Evolutionary conservation across 1,140 invertebrate species (phyloP).

Genomic region (Drosophila nigromelanica): DNA sequence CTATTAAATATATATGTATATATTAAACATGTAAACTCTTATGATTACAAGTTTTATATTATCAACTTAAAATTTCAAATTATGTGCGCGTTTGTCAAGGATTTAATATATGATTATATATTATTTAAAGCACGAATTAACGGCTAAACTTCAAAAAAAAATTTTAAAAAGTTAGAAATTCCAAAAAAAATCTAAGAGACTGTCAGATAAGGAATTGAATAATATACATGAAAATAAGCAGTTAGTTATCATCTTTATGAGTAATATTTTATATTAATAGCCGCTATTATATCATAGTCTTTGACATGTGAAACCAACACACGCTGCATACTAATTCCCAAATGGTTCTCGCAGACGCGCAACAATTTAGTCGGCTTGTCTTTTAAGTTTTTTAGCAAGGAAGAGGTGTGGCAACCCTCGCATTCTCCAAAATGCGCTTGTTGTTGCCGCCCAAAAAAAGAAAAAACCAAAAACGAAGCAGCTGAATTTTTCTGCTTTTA

Average conservation of each 20-base stretch:
- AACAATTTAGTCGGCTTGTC: slow-evolving; percentile 10
- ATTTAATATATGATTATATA: too few species aligned
- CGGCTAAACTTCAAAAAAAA: too few species aligned
- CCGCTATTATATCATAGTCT: background rate
- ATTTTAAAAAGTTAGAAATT: too few species aligned
- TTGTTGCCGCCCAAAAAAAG: background rate
- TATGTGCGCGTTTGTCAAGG: too few species aligned
- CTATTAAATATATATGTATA: too few species aligned
- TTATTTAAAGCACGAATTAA: too few species aligned
- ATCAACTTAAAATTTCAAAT: too few species aligned
- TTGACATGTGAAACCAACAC: slow-evolving; percentile 1
- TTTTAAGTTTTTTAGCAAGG: slow-evolving; percentile 10
- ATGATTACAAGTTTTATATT: too few species aligned
- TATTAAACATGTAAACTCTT: too few species aligned
- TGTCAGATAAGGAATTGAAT: too few species aligned
- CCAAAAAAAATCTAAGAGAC: too few species aligned
- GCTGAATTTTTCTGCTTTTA: slow-evolving; percentile 16
- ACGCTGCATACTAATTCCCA: slow-evolving; percentile 17
- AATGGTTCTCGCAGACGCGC: slow-evolving; percentile 1
- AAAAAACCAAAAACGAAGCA: background rate
- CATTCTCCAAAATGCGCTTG: background rate
- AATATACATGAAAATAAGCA: too few species aligned
- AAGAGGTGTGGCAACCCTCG: slow-evolving; percentile 33
- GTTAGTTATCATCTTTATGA: background rate
- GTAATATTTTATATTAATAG: background rate